phyloP scores from a whole-genome alignment of 2,888 invertebrate species.

The Drosophila anomalata region DNA sequence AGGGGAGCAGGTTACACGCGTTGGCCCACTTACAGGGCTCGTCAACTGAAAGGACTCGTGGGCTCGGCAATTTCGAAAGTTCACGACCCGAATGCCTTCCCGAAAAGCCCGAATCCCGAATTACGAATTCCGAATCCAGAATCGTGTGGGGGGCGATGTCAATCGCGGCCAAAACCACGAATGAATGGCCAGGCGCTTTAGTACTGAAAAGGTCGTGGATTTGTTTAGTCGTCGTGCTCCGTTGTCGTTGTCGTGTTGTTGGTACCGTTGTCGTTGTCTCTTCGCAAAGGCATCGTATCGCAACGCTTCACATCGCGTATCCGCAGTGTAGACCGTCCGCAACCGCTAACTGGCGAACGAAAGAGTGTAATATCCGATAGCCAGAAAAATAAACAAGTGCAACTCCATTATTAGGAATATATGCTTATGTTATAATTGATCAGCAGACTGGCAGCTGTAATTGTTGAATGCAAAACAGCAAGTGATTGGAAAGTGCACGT shows the following conservation, averaged over 20 bases:
- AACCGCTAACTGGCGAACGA: slow-evolving; percentile 32
- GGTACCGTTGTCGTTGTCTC: slow-evolving; percentile 25
- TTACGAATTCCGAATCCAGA: slow-evolving; percentile 15
- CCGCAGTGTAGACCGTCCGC: slow-evolving; percentile 38
- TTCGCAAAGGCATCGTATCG: slow-evolving; percentile 16
- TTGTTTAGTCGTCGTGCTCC: slow-evolving; percentile 81
- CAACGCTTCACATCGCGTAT: slow-evolving; percentile 33
- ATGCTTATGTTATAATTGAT: slow-evolving; percentile 5
- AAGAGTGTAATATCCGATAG: slow-evolving; percentile 2
- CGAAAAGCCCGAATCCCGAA: slow-evolving; percentile 22
- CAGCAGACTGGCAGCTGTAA: slow-evolving; percentile 4
- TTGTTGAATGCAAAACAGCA: slow-evolving; percentile 31
- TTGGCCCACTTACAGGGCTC: slow-evolving; percentile 64
- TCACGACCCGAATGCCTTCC: slow-evolving; percentile 17
- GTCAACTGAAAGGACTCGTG: slow-evolving; percentile 12
- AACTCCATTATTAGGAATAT: slow-evolving; percentile 4
- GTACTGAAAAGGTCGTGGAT: slow-evolving; percentile 84
- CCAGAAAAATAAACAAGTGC: slow-evolving; percentile 29
- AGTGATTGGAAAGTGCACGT: slow-evolving; percentile 36
- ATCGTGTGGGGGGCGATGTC: slow-evolving; percentile 35
- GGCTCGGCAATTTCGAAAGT: slow-evolving; percentile 32
- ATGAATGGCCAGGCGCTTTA: slow-evolving; percentile 81
- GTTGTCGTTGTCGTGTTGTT: slow-evolving; percentile 42
- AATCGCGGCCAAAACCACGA: slow-evolving; percentile 59
- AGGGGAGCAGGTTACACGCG: background rate